These are phyloP conservation scores for Lanistes nyassanus DNA, from an alignment of 1,140 invertebrate species.

Conservation along the genomic window DNA sequence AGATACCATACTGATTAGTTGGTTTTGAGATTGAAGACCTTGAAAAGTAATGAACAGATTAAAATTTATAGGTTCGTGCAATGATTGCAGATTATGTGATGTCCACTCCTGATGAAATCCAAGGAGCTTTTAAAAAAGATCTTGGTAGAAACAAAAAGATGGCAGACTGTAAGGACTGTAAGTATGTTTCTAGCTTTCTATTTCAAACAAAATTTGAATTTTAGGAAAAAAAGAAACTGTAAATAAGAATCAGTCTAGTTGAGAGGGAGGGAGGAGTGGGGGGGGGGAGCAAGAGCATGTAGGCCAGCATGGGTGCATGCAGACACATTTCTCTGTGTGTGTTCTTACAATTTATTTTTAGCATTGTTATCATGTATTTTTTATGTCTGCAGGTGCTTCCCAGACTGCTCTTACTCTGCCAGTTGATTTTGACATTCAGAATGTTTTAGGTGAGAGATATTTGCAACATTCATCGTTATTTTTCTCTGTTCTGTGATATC, in stretches of 20 bases:
- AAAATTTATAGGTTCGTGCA: neutral
- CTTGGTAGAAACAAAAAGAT: slow-evolving; percentile 31
- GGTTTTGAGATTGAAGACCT: neutral
- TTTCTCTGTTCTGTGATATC: neutral
- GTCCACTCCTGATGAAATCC: slow-evolving; percentile 35
- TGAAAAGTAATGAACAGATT: neutral
- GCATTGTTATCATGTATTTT: neutral
- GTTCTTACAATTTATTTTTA: no score
- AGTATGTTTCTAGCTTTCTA: neutral
- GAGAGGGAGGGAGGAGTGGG: no score
- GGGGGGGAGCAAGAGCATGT: neutral
- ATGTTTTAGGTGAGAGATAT: slow-evolving; percentile 45
- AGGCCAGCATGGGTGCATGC: neutral
- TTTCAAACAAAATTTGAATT: neutral
- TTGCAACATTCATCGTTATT: neutral
- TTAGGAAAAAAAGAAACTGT: neutral
- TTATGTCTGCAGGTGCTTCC: slow-evolving; percentile 46
- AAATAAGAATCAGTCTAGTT: neutral
- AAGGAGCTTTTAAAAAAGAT: slow-evolving; percentile 53
- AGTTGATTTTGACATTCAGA: slow-evolving; percentile 51
- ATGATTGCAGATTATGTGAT: neutral
- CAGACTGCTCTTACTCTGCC: slow-evolving; percentile 58
- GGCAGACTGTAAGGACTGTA: slow-evolving; percentile 40
- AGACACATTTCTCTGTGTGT: no score
- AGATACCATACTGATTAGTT: neutral